Base-by-base conservation (phyloP, 2,888 invertebrate species). In the Hemistola chrysoprasaria region DNA sequence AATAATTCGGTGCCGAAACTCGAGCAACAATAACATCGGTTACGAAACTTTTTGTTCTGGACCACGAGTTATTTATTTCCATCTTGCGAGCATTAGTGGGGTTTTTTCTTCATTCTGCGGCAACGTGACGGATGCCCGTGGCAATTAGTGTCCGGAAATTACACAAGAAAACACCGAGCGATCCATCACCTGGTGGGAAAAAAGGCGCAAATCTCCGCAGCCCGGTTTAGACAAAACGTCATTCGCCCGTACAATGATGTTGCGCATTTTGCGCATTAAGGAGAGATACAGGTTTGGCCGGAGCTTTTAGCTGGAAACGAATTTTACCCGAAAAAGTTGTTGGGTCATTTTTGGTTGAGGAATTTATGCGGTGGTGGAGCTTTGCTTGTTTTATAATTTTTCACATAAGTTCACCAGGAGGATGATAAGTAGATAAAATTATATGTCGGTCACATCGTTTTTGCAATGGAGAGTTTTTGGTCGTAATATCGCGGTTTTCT, bases 81-180 rank as follows among this genome's bases (percentile, higher is more conserved):
- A 62, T 57, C 60, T 57, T 58, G 47, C 49, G 41, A 52, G 64
- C 72, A 67, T 77, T 68, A 70, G 36, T 20, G 47, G 53, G 56
- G 52, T 68, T 70, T 77, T 81, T 80, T 76, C 71, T 74, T 75
- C 69, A 66, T 76, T 78, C 61, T 34, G 34, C 61, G 46, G 54
- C 53, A 56, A 62, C 75, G 71, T 84, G 85, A 86, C 84, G 83
- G 85, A 84, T 82, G 81, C 82, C 72, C 63, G 61, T 56, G 62
- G 83, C 82, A 87, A 87, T 86, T 86, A 87, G 85, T 72, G 83
- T 73, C 77, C 83, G 86, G 85, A 86, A 84, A 87, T 85, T 86
- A 84, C 85, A 76, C 75, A 81, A 85, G 85, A 84, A 84, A 85
- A 84, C 78, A 79, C 74, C 61, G n/a, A 65, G 76, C 71, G 70